phyloP scores from a whole-genome alignment of 1,140 invertebrate species.

The Bathynomus jamesi region DNA sequence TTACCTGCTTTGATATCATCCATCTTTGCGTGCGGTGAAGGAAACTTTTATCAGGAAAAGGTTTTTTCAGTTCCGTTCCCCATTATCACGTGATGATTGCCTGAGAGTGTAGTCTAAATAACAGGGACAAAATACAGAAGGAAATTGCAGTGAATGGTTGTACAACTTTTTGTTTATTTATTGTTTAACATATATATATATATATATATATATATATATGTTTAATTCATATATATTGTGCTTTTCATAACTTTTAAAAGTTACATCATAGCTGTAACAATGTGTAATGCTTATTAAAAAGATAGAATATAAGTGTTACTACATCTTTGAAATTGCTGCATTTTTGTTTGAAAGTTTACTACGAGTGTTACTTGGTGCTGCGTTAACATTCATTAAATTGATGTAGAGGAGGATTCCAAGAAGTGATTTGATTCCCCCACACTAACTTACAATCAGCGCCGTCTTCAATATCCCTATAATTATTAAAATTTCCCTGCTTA shows the following conservation, averaged over 20 bases:
- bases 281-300: too few species aligned
- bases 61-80: not conserved
- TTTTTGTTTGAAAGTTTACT: too few species aligned
- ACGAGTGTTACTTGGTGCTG: not conserved
- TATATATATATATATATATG: not conserved
- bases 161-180: not conserved
- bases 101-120: not conserved
- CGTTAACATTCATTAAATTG: not conserved
- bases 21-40: not conserved
- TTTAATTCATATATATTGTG: not conserved
- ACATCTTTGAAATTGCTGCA: too few species aligned
- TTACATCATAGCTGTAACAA: not conserved
- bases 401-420: too few species aligned
- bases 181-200: not conserved
- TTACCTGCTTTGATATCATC: not conserved
- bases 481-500: not conserved
- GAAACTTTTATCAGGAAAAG: not conserved
- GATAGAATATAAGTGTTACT: too few species aligned
- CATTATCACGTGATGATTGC: not conserved
- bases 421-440: not conserved
- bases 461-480: not conserved
- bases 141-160: not conserved
- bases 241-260: not conserved
- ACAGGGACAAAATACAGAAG: not conserved
- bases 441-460: not conserved